phyloP scores from a whole-genome alignment of 1,140 invertebrate species.

The Zaprionus camerounensis region DNA sequence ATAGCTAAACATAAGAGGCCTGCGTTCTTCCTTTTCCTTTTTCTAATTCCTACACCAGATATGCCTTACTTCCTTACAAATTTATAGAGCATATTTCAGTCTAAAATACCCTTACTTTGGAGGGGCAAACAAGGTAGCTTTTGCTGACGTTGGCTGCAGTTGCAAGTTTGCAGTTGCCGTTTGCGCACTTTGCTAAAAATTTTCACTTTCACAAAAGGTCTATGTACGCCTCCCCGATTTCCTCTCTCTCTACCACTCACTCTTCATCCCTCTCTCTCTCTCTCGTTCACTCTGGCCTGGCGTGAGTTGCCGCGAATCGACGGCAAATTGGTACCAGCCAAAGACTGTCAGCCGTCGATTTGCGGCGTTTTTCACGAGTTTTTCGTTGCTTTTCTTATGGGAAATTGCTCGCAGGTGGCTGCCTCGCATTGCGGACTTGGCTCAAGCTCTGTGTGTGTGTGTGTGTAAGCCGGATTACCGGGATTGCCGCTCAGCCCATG shows the following conservation, averaged over 20 bases:
- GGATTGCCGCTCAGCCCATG: constrained; percentile 21
- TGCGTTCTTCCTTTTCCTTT: no score
- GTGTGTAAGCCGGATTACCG: constrained; percentile 20
- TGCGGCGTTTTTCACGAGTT: constrained; percentile 72
- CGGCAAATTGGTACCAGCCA: constrained; percentile 76
- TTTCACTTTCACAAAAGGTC: constrained; percentile 80
- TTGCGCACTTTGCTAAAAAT: constrained; percentile 55
- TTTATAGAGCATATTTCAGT: background rate
- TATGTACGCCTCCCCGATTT: constrained; percentile 59
- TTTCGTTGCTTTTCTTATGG: constrained; percentile 42
- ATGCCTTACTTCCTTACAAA: no score
- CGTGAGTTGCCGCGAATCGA: constrained; percentile 73
- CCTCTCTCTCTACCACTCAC: constrained; percentile 8
- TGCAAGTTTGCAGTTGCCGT: constrained; percentile 51
- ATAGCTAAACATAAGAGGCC: no score
- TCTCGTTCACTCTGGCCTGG: constrained; percentile 29
- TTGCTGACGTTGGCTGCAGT: constrained; percentile 24
- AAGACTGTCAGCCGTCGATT: constrained; percentile 75
- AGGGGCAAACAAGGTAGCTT: constrained; percentile 33
- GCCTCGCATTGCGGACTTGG: constrained; percentile 42
- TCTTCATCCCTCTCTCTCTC: background rate
- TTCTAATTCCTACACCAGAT: no score
- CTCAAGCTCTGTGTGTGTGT: constrained; percentile 7
- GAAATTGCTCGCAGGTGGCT: constrained; percentile 78
- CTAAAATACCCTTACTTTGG: background rate